Evolutionary conservation across 2,113 vertebrate genomes (phyloP).

Genomic region (Pholis gunnellus): DNA sequence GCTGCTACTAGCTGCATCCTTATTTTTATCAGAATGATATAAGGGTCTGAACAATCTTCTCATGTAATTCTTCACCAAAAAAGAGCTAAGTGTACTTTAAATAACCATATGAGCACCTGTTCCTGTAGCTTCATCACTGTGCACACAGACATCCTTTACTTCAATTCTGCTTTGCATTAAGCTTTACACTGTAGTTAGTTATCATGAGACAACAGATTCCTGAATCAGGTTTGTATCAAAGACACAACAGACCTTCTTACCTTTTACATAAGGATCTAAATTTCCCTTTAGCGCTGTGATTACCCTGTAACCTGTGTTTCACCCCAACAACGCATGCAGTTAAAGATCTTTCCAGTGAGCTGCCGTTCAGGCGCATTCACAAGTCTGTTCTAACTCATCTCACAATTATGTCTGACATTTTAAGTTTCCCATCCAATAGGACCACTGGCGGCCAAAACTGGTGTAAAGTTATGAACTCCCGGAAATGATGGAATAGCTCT

Average conservation of each 20-base stretch:
- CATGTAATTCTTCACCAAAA: too few species aligned
- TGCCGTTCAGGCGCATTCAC: conserved; percentile 3
- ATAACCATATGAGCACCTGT: not conserved
- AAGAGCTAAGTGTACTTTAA: not conserved
- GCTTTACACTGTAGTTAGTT: not conserved
- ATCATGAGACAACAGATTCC: not conserved
- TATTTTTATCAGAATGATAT: not conserved
- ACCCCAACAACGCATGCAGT: not conserved
- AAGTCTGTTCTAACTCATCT: not conserved
- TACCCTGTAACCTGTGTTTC: not conserved
- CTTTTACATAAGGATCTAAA: not conserved
- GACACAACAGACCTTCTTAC: not conserved
- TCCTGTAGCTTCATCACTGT: not conserved
- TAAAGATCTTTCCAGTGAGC: not conserved
- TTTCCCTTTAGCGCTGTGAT: not conserved
- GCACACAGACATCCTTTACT: not conserved
- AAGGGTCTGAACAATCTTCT: not conserved
- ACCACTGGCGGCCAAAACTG: not conserved
- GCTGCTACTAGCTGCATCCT: not conserved
- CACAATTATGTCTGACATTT: not conserved
- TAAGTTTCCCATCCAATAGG: not conserved
- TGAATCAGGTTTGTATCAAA: not conserved
- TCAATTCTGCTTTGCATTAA: not conserved
- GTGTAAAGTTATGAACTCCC: not conserved
- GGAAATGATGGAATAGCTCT: not conserved